Evolutionary conservation across 2,888 invertebrate genomes (phyloP).

Genomic region (Drosophila neonasuta): DNA sequence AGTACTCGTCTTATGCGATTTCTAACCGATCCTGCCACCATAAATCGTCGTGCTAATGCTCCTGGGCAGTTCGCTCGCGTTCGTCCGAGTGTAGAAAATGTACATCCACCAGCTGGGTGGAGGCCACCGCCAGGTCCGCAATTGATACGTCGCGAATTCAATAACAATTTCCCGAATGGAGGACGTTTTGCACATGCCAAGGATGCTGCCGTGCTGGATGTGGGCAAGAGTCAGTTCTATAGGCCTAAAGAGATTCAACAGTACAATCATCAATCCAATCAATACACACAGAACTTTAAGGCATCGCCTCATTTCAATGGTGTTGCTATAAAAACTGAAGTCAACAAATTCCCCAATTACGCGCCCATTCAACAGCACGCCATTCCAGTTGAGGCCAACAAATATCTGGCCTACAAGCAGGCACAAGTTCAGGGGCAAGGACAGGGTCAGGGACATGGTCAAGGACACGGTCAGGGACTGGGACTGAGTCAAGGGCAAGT

Average conservation of each 20-base stretch:
- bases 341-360: slow-evolving; percentile 44
- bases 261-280: slow-evolving; percentile 51
- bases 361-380: slow-evolving; percentile 62
- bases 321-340: slow-evolving; percentile 43
- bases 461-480: neutral
- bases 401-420: slow-evolving; percentile 17
- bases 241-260: slow-evolving; percentile 49
- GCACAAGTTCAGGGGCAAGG: slow-evolving; percentile 7
- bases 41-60: slow-evolving; percentile 40
- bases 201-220: slow-evolving; percentile 60
- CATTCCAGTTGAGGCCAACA: slow-evolving; percentile 59
- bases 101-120: slow-evolving; percentile 34
- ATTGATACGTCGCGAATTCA: slow-evolving; percentile 68
- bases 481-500: slow-evolving; percentile 8
- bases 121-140: slow-evolving; percentile 58
- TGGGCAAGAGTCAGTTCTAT: slow-evolving; percentile 64
- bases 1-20: slow-evolving; percentile 65
- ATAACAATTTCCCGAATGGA: slow-evolving; percentile 49
- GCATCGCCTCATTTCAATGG: slow-evolving; percentile 78
- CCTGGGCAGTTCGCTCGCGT: slow-evolving; percentile 53
- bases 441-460: neutral
- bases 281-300: slow-evolving; percentile 75
- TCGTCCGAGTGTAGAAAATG: slow-evolving; percentile 61
- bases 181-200: slow-evolving; percentile 69
- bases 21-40: slow-evolving; percentile 52